A percentile compares a stretch with the other conserved stretches of the same genome.
Conservation (phyloP, 2,113 vertebrate genomes). For the Vulpes ferrilata region DNA sequence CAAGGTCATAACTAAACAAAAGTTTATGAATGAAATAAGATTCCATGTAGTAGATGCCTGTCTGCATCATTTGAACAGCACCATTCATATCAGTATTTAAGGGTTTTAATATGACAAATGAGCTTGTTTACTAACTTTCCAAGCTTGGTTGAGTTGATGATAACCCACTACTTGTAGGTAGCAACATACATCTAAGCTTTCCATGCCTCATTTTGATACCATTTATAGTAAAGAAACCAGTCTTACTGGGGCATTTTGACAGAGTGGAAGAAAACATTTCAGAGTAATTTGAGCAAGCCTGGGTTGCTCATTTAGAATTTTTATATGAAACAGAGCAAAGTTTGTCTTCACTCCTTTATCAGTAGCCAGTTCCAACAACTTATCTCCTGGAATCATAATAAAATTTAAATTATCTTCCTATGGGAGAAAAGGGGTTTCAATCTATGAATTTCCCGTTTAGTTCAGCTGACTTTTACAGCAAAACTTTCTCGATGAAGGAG, state of each 20-base stretch:
- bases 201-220: background rate
- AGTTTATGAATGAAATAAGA: constrained; percentile 14
- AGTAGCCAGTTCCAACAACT: background rate
- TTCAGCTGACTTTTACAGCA: background rate
- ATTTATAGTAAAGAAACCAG: background rate
- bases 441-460: background rate
- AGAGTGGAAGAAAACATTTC: constrained; percentile 35
- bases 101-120: background rate
- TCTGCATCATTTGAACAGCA: background rate
- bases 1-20: background rate
- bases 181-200: background rate
- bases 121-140: background rate
- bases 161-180: background rate
- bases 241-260: background rate
- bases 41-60: background rate
- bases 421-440: constrained; percentile 10
- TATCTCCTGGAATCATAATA: background rate
- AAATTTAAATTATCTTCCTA: constrained; percentile 28
- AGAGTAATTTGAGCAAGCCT: background rate
- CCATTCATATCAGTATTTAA: background rate
- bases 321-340: background rate
- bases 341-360: background rate
- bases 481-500: constrained; percentile 35
- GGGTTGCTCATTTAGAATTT: background rate
- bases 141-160: background rate